Evolutionary conservation across 1,140 invertebrate genomes (phyloP), one percentile per base, ranked within the genome.

Genomic region (Mya arenaria): DNA sequence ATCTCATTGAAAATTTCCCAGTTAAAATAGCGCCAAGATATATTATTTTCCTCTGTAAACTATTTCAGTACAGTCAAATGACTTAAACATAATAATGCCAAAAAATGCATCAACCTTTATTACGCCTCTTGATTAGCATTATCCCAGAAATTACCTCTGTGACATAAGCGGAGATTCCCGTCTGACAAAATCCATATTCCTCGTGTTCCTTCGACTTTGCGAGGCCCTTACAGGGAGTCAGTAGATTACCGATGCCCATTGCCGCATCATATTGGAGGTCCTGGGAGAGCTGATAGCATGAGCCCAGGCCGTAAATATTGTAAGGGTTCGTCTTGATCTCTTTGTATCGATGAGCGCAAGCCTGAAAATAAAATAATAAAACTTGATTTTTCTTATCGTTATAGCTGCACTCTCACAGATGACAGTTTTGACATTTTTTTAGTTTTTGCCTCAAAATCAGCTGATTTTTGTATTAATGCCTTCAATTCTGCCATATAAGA

Each of bases 321-420:
- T 81, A 41, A 6, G 66, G 48, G 41, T 58, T 74, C 34, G 60
- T 19, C 32, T 63, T 74, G 8, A 74, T 17, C 19, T 72, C 60
- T 41, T 81, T 81, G 32, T 81, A 81, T 8, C 78, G 37, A 58
- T 81, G 78, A 32, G 78, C 78, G 65, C 78, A 81, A n/a, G 68
- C 52, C 78, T 81, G 68, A n/a, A 23, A 23, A 23, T 52, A 23
- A 23, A 52, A 52, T n/a, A n/a, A n/a, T n/a, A n/a, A n/a, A n/a
- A n/a, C n/a, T n/a, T n/a, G n/a, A n/a, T n/a, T n/a, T n/a, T n/a
- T n/a, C n/a, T n/a, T n/a, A n/a, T n/a, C n/a, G n/a, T n/a, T n/a
- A n/a, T n/a, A n/a, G n/a, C n/a, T n/a, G n/a, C n/a, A n/a, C n/a
- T n/a, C n/a, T n/a, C n/a, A n/a, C n/a, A n/a, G n/a, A n/a, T n/a